Conservation (phyloP, 2,888 invertebrate species). For the Acronicta aceris region DNA sequence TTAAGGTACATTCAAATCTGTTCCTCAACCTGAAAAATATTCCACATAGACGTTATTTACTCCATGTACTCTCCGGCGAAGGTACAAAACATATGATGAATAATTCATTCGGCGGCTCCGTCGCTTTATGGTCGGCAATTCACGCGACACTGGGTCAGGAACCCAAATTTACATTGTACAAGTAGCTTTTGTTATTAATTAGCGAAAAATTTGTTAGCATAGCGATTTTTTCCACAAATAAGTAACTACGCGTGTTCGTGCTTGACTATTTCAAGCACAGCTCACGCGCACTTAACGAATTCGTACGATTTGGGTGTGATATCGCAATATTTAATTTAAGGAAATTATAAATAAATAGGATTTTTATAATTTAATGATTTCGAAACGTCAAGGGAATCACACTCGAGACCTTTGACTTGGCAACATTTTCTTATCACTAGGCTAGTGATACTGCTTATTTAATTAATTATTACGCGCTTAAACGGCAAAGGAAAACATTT, state of each 20-base stretch:
- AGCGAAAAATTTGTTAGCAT: constrained; percentile 31
- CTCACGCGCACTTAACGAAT: too few species aligned
- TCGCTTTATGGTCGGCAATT: constrained; percentile 72
- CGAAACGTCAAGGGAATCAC: too few species aligned
- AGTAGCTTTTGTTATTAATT: constrained; percentile 30
- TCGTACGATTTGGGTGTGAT: too few species aligned
- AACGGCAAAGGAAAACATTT: too few species aligned
- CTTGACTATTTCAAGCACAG: too few species aligned
- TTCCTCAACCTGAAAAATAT: constrained; percentile 14
- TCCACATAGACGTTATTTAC: constrained; percentile 8
- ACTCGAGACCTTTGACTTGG: too few species aligned
- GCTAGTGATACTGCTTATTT: too few species aligned
- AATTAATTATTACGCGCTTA: too few species aligned
- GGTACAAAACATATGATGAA: constrained; percentile 72
- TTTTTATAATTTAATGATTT: too few species aligned
- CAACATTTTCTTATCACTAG: too few species aligned
- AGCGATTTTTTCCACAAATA: background rate
- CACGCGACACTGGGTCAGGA: constrained; percentile 57
- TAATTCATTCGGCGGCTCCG: constrained; percentile 68
- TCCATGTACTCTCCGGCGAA: constrained; percentile 20
- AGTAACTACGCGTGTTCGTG: constrained; percentile 1
- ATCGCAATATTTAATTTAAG: too few species aligned
- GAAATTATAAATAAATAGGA: too few species aligned
- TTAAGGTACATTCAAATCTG: background rate
- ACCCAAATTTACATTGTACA: constrained; percentile 32